These are phyloP conservation scores for Alligator mississippiensis DNA, from an alignment of 2,113 vertebrate species.

Conservation along the genomic window DNA sequence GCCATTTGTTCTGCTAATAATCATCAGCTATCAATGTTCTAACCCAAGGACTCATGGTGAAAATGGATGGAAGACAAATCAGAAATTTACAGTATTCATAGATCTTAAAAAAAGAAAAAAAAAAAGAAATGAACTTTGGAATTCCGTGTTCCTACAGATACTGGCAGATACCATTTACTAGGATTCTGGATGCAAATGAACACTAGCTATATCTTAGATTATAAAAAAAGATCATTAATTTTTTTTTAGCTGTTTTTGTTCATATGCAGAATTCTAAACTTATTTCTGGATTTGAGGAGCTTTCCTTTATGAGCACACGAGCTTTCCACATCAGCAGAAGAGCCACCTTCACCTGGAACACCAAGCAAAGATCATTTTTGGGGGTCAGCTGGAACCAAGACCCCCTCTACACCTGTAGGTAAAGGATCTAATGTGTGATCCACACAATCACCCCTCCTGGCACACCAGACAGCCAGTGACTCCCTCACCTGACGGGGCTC, in stretches of 20 bases:
- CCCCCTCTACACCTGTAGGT: too few relatives aligned
- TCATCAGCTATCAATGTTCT: neutral
- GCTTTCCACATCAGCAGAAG: neutral
- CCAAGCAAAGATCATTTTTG: neutral
- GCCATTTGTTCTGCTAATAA: neutral
- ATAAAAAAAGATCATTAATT: neutral
- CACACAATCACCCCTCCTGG: too few relatives aligned
- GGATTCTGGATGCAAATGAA: neutral
- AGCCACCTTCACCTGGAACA: neutral
- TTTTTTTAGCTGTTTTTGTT: neutral
- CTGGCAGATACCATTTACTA: neutral
- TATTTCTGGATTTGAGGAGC: neutral
- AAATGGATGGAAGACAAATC: neutral
- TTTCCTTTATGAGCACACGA: too few relatives aligned
- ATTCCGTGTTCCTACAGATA: neutral
- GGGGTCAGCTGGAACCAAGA: neutral
- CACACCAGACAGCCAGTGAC: too few relatives aligned
- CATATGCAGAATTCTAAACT: slow-evolving; percentile 13
- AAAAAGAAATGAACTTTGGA: neutral
- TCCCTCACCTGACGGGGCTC: too few relatives aligned
- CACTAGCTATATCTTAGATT: neutral
- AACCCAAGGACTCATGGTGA: neutral
- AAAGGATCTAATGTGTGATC: too few relatives aligned
- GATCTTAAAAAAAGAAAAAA: neutral
- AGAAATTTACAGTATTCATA: neutral